Evolutionary conservation across 2,888 invertebrate genomes (phyloP), one percentile per base, ranked within the genome.

Genomic region (Calameuta pallipes): DNA sequence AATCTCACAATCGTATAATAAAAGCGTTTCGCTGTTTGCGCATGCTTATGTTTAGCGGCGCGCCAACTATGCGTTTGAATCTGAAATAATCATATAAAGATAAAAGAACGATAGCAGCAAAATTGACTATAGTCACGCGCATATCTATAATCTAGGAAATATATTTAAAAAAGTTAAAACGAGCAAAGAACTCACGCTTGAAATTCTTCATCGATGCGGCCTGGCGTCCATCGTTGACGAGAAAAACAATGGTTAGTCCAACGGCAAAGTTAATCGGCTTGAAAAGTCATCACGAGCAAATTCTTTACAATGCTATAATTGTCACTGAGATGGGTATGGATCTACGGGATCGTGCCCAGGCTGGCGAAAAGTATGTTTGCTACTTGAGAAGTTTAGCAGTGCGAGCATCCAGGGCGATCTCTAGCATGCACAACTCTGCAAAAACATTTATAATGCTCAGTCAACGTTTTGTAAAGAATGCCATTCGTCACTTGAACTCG

Each of bases 271-370:
- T 83, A 56, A 82, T 85, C 31, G 83, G 78, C 78, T 81, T 84
- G 30, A 78, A 81, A 33, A 78, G 83, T n/a, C 86, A 86, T 81
- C 80, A 84, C 73, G 90, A 91, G 83, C 88, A 90, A 78, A 86
- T 90, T 80, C 84, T 92, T 9, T 88, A 90, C 75, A 90, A 90
- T 80, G 91, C 91, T 13, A 84, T 91, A 9, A 79, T 90, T 13
- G 90, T 92, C 86, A 90, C 92, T 12, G 92, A 92, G 84, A 89
- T 90, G 83, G 90, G 91, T n/a, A 89, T 92, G 85, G 92, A 92
- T 76, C 83, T 92, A 23, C 90, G 89, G 82, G 92, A 92, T 75
- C 88, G 89, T 69, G 89, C 90, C 76, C 80, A 83, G 15, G 83
- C 89, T 9, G 92, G 90, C 12, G 92, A 92, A 79, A 92, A 92